Conservation (phyloP, 2,113 vertebrate genomes). For the Falco punctatus region DNA sequence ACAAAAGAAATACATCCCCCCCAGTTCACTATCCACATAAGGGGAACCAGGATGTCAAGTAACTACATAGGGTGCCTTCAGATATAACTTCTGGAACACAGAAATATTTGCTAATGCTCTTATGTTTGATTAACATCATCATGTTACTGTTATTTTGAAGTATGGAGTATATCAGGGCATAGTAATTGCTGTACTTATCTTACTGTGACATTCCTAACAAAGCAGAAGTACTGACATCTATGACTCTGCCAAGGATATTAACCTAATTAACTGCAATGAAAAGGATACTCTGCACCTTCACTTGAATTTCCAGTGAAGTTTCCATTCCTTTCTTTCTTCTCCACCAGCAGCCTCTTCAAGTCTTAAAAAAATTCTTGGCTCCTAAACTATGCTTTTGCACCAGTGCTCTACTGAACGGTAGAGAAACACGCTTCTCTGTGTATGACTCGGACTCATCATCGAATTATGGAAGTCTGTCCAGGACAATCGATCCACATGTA, state of each 20-base stretch:
- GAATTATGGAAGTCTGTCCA: background rate
- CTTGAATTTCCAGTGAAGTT: background rate
- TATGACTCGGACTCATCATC: background rate
- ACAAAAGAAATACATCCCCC: background rate
- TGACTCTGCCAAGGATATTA: background rate
- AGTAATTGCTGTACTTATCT: constrained; percentile 1
- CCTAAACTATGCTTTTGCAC: background rate
- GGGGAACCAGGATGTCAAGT: background rate
- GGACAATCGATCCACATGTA: background rate
- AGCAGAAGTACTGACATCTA: background rate
- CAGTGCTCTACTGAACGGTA: background rate
- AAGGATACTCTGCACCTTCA: background rate
- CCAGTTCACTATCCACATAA: background rate
- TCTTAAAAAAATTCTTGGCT: background rate
- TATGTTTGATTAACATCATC: background rate
- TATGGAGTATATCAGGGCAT: background rate
- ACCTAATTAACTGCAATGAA: background rate
- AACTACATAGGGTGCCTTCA: background rate
- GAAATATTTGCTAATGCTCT: background rate
- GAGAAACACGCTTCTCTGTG: background rate
- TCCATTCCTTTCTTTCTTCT: background rate
- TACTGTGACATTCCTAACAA: background rate
- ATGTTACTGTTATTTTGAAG: background rate
- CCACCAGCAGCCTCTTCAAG: accelerated
- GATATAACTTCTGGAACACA: background rate